Evolutionary conservation across 2,888 invertebrate species (phyloP).

Genomic region (Drepana falcataria): DNA sequence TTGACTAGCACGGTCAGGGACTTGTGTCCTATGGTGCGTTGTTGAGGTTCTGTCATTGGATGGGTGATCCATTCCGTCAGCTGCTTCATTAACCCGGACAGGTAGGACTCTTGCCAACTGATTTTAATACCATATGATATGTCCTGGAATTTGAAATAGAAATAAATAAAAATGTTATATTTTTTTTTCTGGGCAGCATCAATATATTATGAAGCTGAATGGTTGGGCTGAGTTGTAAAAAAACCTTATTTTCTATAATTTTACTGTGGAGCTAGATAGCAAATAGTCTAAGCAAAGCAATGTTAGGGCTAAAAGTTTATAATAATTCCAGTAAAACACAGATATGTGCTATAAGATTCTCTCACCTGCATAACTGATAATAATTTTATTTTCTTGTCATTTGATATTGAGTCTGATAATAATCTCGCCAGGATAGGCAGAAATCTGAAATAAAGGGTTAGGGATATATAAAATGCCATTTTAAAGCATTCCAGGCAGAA

Average conservation of each 20-base stretch:
- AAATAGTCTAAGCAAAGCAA: no score
- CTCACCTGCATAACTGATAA: conserved; percentile 81
- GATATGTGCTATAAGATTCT: background rate
- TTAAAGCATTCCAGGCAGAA: no score
- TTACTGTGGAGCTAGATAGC: no score
- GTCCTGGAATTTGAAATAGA: conserved; percentile 69
- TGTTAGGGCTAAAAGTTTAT: no score
- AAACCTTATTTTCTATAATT: no score
- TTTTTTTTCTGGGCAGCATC: no score
- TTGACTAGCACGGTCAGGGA: conserved; percentile 86
- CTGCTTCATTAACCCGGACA: conserved; percentile 82
- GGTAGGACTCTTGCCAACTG: conserved; percentile 88
- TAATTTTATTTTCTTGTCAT: conserved; percentile 81
- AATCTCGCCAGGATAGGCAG: conserved; percentile 81
- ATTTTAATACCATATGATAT: conserved; percentile 88
- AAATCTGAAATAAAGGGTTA: conserved; percentile 66
- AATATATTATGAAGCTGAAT: no score
- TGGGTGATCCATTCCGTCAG: conserved; percentile 81
- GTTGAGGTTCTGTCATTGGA: conserved; percentile 63
- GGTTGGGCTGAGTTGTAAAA: no score
- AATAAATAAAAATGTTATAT: background rate
- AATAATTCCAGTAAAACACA: no score
- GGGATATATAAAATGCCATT: conserved; percentile 1
- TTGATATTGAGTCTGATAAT: conserved; percentile 78
- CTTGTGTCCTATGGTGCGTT: conserved; percentile 65